Evolutionary conservation across 2,113 vertebrate genomes (phyloP).

Genomic region (Abramis brama): DNA sequence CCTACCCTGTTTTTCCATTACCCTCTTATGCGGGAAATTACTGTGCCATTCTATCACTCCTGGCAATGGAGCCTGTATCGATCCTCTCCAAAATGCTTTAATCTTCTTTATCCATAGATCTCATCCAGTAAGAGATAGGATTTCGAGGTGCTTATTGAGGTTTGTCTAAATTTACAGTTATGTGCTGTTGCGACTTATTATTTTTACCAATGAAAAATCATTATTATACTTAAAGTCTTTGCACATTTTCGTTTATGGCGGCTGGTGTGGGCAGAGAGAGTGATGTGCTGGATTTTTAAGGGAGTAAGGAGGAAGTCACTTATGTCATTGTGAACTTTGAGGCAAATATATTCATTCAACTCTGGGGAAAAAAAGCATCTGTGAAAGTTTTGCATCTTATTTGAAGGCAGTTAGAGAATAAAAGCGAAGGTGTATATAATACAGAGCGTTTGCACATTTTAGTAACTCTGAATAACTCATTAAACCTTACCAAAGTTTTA

Average conservation of each 20-base stretch:
- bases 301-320: not conserved
- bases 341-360: not conserved
- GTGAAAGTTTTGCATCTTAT: not conserved
- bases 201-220: constrained; percentile 14
- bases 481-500: not conserved
- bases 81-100: constrained; percentile 44
- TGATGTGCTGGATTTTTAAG: not conserved
- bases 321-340: not conserved
- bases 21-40: constrained; percentile 45
- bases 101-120: constrained; percentile 44
- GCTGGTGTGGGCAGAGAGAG: not conserved
- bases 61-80: constrained; percentile 36
- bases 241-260: not conserved
- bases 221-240: not conserved
- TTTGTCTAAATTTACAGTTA: constrained; percentile 39
- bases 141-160: constrained; percentile 31
- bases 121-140: constrained; percentile 33
- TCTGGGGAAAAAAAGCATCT: not conserved
- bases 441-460: not conserved
- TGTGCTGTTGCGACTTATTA: constrained; percentile 5
- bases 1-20: constrained; percentile 29
- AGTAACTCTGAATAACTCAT: not conserved
- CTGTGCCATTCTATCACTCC: constrained; percentile 33
- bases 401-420: not conserved
- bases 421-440: not conserved